Evolutionary conservation across 1,140 invertebrate genomes (phyloP).

Genomic region (Tetragnatha versicolor): DNA sequence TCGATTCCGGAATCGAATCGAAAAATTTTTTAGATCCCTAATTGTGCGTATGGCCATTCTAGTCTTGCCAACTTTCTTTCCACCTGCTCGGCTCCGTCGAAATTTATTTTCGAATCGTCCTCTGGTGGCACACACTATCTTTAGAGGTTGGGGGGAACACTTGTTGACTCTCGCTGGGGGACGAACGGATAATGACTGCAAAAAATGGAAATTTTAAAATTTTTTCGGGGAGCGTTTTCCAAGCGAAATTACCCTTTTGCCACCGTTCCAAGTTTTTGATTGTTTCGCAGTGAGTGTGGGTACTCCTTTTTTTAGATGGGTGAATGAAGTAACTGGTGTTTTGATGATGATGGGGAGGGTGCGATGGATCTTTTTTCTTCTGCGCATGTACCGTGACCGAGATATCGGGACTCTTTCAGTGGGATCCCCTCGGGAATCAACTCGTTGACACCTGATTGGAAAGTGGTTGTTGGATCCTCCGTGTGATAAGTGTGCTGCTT

Average conservation of each 20-base stretch:
- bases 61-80: conserved; percentile 23
- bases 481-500: conserved; percentile 30
- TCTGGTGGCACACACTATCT: conserved; percentile 21
- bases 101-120: conserved; percentile 17
- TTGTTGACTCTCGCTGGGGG: conserved; percentile 16
- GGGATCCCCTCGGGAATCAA: conserved; percentile 33
- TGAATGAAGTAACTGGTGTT: conserved; percentile 49
- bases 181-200: background rate
- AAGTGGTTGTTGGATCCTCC: conserved; percentile 28
- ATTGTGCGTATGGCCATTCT: too few species aligned
- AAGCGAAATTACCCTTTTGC: conserved; percentile 6
- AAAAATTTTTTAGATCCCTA: too few species aligned
- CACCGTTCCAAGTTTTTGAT: conserved; percentile 25
- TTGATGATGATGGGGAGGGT: conserved; percentile 46
- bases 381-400: conserved; percentile 54
- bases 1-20: too few species aligned
- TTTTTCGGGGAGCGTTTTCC: background rate
- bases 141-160: conserved; percentile 15
- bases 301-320: conserved; percentile 39
- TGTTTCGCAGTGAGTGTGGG: conserved; percentile 30
- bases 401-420: conserved; percentile 28
- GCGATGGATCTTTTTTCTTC: conserved; percentile 44
- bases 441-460: conserved; percentile 45
- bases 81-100: conserved; percentile 25
- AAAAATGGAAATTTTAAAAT: conserved; percentile 3